Evolutionary conservation across 1,140 invertebrate species (phyloP), one percentile per base, ranked within the genome.

Genomic region (Brachionus koreanus): DNA sequence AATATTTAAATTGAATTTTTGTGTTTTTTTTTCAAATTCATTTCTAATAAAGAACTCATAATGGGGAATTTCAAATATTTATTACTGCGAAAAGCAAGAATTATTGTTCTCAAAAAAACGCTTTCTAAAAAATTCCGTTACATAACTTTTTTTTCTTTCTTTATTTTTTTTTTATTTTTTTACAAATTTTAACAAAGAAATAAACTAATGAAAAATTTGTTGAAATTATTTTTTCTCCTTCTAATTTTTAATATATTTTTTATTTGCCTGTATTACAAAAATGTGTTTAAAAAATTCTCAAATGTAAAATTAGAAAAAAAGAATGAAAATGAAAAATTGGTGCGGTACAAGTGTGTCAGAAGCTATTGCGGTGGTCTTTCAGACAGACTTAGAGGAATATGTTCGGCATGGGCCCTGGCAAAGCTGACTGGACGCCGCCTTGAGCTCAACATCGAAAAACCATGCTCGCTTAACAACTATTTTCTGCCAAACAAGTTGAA

Each of bases 331-430:
- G 13, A 63, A 6, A 63, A 63, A 63, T 9, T 63, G 0, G 57
- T 63, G 0, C 5, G 57, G 29, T 63, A 63, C 7, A 63, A 63
- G 5, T 63, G 57, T 63, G 57, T 29, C 7, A 29, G 6, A 7
- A 63, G 57, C 57, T 63, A 63, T 63, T 63, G 57, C 29, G 57
- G 57, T 3, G 57, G 57, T 63, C 57, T 63, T 63, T 63, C 57
- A 25, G 57, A 63, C 29, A 63, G 57, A 63, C 19, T 63, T 9
- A 25, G 57, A 3, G 29, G 57, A 29, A 63, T 63, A 29, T 7
- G 19, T 7, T 63, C 57, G 7, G 57, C 57, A 63, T 63, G 57
- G 57, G 57, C 57, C 13, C 6, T 63, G 1, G 57, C 57, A 29
- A 63, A 63, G 19, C 23, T 63, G 19, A 63, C 19, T 63, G 57